Percentiles rank a stretch among this genome's conserved stretches.
phyloP scores from a whole-genome alignment of 2,113 vertebrate species.

The Pogonocichla stellata region DNA sequence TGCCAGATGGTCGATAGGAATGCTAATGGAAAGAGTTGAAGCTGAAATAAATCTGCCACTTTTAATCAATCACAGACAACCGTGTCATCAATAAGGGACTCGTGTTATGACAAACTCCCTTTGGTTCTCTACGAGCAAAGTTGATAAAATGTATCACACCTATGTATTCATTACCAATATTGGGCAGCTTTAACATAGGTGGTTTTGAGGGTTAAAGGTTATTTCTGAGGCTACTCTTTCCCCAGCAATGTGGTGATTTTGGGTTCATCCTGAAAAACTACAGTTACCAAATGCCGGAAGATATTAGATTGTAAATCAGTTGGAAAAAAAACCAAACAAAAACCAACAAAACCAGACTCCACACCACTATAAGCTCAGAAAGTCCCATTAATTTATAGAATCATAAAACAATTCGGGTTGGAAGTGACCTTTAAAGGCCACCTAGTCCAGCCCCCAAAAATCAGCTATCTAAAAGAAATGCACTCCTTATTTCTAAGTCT shows the following conservation, averaged over 20 bases:
- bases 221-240: background rate
- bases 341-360: background rate
- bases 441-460: background rate
- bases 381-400: background rate
- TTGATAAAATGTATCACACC: background rate
- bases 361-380: background rate
- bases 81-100: conserved; percentile 54
- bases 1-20: conserved; percentile 71
- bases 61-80: conserved; percentile 72
- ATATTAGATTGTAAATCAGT: background rate
- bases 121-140: background rate
- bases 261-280: background rate
- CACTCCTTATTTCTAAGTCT: background rate
- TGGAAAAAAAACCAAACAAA: background rate
- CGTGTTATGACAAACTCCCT: conserved; percentile 45
- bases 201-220: background rate
- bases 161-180: background rate
- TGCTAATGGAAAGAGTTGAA: conserved; percentile 72
- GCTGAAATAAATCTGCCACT: conserved; percentile 75
- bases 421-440: background rate
- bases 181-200: background rate
- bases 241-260: background rate
- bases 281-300: background rate
- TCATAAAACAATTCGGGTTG: background rate
- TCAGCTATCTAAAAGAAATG: background rate